Conservation (phyloP, 2,888 invertebrate genomes). For the Cheilosia vulpina region DNA sequence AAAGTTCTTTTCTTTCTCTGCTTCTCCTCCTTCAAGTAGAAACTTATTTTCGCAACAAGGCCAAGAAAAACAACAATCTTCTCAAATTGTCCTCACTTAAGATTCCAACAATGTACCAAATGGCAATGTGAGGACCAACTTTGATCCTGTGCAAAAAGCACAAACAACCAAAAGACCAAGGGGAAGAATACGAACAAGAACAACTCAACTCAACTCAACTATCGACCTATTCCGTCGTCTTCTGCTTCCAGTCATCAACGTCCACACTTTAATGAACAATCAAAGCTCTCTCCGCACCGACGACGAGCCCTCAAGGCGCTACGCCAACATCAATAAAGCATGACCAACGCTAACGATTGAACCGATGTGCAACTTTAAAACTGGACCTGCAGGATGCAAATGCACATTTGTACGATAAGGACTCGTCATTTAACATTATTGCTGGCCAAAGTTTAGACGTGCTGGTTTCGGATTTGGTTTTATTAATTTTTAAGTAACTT, state of each 20-base stretch:
- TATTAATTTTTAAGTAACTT: slow-evolving; percentile 70
- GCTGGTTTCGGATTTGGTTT: not conserved
- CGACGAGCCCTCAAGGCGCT: slow-evolving; percentile 21
- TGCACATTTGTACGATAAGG: not conserved
- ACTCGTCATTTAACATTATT: not conserved
- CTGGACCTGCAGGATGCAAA: slow-evolving; percentile 31
- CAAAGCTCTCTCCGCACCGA: slow-evolving; percentile 40
- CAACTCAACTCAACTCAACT: slow-evolving; percentile 63
- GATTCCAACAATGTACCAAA: slow-evolving; percentile 65
- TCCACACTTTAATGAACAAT: slow-evolving; percentile 66
- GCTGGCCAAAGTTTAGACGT: not conserved
- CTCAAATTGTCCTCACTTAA: slow-evolving; percentile 64
- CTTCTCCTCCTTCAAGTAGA: not conserved
- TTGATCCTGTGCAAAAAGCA: slow-evolving; percentile 39
- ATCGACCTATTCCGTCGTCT: slow-evolving; percentile 36
- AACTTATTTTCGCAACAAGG: slow-evolving; percentile 60
- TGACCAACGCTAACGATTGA: slow-evolving; percentile 63
- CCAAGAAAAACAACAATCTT: slow-evolving; percentile 8
- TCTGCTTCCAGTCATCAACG: slow-evolving; percentile 2
- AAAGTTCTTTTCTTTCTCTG: slow-evolving; percentile 32
- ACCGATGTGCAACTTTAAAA: slow-evolving; percentile 37
- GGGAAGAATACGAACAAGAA: slow-evolving; percentile 50
- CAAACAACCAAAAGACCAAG: slow-evolving; percentile 25
- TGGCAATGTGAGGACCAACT: slow-evolving; percentile 61
- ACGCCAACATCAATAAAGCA: slow-evolving; percentile 64